Evolutionary conservation across 2,113 vertebrate species (phyloP), one percentile per base, ranked within the genome.

Genomic region (Prunella fulvescens): DNA sequence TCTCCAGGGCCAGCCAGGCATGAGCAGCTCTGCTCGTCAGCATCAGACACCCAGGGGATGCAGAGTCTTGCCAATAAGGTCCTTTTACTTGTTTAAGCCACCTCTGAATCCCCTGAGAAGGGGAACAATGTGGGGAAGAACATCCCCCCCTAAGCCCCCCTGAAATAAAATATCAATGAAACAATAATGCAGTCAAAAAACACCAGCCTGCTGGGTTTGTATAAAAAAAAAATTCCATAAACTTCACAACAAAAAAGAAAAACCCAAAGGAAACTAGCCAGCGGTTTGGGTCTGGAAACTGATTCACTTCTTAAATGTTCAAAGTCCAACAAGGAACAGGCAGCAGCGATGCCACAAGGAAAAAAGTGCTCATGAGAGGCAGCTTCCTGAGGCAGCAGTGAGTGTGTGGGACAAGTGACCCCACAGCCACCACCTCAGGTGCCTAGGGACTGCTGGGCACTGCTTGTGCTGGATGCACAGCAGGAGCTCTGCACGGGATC

Each of bases 181-280:
- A 90, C 74, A 81, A 74, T 51, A 86, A 93, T 23, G 91, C 48
- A 79, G 90, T 94, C 71, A 83, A 73, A 96, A 78, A 80, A 89
- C 83, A 89, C 98, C 98, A 98, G 97, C 98, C 98, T 69, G 98
- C 98, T 98, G 98, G 98, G 93, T 96, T 97, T 90, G 92, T 84
- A 94, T 74, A 64, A 64, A 79, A 47, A 91, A 73, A 87, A 71
- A 76, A 33, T 0, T 51, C 57, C 73, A 90, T 54, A 82, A 93
- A 95, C 61, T 94, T 95, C 83, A 94, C 28, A 39, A 96, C 35
- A 45, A 51, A 56, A 42, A 64, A 74, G 56, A 79, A 54, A 70
- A 62, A 33, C 12, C 37, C 48, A 88, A 92, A 35, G 80, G 74
- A 90, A 96, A 95, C 25, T 73, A 95, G 80, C 85, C 93, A 93